phyloP scores from a whole-genome alignment of 2,888 invertebrate species.

The Schrankia costaestrigalis region DNA sequence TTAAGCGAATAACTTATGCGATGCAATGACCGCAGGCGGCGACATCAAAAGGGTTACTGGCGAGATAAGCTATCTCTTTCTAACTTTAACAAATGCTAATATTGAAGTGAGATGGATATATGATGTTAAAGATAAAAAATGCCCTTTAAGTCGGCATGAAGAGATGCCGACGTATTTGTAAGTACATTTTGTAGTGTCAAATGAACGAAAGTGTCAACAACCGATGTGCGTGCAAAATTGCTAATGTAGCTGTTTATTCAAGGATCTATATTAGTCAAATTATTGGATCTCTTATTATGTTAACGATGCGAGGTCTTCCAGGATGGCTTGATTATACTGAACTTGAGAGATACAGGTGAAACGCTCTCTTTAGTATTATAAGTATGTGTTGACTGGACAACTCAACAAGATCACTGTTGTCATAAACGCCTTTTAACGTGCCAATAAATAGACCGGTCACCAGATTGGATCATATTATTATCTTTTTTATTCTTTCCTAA shows the following conservation, averaged over 20 bases:
- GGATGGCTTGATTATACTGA: too few relatives aligned
- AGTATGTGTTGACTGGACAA: too few relatives aligned
- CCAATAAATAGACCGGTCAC: too few relatives aligned
- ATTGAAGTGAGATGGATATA: slow-evolving; percentile 37
- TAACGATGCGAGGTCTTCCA: too few relatives aligned
- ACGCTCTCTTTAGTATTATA: too few relatives aligned
- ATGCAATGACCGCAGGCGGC: slow-evolving; percentile 69
- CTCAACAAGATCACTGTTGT: too few relatives aligned
- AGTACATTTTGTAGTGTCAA: slow-evolving; percentile 37
- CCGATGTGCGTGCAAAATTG: slow-evolving; percentile 35
- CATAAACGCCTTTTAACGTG: too few relatives aligned
- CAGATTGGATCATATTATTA: too few relatives aligned
- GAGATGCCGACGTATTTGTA: slow-evolving; percentile 46
- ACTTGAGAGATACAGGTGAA: too few relatives aligned
- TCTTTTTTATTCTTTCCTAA: too few relatives aligned
- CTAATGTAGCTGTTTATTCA: slow-evolving; percentile 35
- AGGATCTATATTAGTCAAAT: too few relatives aligned
- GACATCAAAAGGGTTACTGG: slow-evolving; percentile 67
- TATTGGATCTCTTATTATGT: too few relatives aligned
- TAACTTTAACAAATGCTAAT: slow-evolving; percentile 12
- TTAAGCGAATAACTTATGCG: slow-evolving; percentile 59
- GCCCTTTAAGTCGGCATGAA: slow-evolving; percentile 57
- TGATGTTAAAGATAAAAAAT: slow-evolving; percentile 57
- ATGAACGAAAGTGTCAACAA: slow-evolving; percentile 36
- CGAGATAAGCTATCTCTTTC: slow-evolving; percentile 49